Evolutionary conservation across 2,113 vertebrate species (phyloP).

Genomic region (Calypte anna): DNA sequence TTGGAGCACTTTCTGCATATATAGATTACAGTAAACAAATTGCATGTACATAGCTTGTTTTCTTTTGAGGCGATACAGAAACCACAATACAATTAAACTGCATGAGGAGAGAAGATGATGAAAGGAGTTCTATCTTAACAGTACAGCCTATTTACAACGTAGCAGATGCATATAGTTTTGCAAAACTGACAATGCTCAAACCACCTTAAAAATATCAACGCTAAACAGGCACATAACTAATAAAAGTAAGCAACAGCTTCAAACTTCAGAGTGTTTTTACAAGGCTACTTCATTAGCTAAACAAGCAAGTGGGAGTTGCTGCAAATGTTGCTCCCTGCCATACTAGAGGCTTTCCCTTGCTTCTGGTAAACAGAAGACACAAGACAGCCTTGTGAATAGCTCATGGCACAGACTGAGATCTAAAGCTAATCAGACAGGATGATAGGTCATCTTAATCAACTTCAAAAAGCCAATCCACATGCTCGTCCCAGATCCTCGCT

Average conservation of each 20-base stretch:
- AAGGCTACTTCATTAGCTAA: slow-evolving; percentile 64
- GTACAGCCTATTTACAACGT: not conserved
- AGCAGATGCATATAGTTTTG: not conserved
- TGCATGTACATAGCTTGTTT: not conserved
- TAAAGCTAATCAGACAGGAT: slow-evolving; percentile 37
- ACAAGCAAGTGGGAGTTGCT: slow-evolving; percentile 30
- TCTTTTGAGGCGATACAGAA: not conserved
- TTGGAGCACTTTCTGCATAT: not conserved
- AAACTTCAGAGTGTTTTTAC: slow-evolving; percentile 52
- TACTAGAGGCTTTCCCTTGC: slow-evolving; percentile 10
- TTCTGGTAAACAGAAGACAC: slow-evolving; percentile 46
- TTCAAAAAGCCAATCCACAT: slow-evolving; percentile 59
- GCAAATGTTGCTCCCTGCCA: slow-evolving; percentile 23
- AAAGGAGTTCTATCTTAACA: not conserved
- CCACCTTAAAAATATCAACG: not conserved
- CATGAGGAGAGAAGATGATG: not conserved
- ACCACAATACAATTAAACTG: not conserved
- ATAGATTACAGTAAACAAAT: not conserved
- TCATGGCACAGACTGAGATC: slow-evolving; percentile 40
- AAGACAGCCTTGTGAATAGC: slow-evolving; percentile 51
- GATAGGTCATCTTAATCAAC: slow-evolving; percentile 71
- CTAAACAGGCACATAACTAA: not conserved
- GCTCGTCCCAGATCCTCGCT: slow-evolving; percentile 25
- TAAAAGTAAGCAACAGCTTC: slow-evolving; percentile 24
- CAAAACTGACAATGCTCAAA: not conserved